Conservation (phyloP, 2,797 vertebrate species). For the Lacerta agilis region DNA sequence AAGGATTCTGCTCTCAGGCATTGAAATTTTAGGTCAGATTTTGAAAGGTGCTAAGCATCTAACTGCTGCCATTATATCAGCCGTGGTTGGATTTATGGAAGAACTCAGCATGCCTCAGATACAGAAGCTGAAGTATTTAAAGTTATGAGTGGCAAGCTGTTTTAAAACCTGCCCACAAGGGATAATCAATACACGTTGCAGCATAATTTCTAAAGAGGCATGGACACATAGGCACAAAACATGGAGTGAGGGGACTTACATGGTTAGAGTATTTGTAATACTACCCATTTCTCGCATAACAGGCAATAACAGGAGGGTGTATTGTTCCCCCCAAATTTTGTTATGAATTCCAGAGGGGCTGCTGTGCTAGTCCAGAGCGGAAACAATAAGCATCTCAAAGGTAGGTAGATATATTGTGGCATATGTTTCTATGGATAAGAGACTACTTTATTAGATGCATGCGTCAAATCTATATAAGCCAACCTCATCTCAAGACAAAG, state of each 20-base stretch:
- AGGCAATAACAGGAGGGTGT: neutral
- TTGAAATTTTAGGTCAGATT: neutral
- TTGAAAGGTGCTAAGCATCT: neutral
- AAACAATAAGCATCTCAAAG: neutral
- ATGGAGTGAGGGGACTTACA: neutral
- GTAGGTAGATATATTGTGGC: neutral
- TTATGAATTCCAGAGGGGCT: neutral
- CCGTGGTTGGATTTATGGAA: neutral
- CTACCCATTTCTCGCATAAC: neutral
- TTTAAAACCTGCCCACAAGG: neutral
- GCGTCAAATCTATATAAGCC: neutral
- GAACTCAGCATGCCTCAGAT: neutral
- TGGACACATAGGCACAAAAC: neutral
- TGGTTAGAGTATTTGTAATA: neutral
- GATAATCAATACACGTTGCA: neutral
- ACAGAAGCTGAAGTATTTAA: neutral
- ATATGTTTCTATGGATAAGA: neutral
- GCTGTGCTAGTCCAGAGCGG: neutral
- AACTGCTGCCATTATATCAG: conserved; percentile 5
- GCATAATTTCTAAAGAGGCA: conserved; percentile 1
- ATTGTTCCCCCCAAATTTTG: neutral
- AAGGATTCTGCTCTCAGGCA: neutral
- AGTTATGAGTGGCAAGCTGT: neutral
- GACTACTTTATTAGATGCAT: neutral
- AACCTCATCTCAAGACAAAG: neutral